Evolutionary conservation across 2,888 invertebrate species (phyloP).

Genomic region (Scelioninae gen. 1): DNA sequence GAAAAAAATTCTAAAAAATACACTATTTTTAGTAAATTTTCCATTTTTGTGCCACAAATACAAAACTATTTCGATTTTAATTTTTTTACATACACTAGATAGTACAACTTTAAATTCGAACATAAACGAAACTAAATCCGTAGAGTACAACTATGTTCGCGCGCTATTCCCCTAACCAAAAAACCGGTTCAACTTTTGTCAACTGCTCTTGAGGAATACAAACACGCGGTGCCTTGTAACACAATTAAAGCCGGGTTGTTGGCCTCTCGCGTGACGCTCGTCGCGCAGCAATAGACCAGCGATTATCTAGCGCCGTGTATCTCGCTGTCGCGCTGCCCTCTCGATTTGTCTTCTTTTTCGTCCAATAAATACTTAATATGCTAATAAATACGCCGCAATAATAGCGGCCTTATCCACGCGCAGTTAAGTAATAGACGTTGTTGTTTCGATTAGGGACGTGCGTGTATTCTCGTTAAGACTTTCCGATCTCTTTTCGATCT

Average conservation of each 20-base stretch:
- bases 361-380: constrained; percentile 57
- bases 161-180: constrained; percentile 42
- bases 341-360: constrained; percentile 47
- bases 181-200: constrained; percentile 64
- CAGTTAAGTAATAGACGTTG: constrained; percentile 47
- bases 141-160: constrained; percentile 2
- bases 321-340: constrained; percentile 33
- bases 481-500: constrained; percentile 4
- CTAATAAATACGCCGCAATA: constrained; percentile 55
- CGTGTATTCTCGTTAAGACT: constrained; percentile 29
- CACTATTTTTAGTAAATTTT: too few relatives aligned
- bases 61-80: too few relatives aligned
- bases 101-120: too few relatives aligned
- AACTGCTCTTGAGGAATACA: constrained; percentile 52
- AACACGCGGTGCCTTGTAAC: constrained; percentile 62
- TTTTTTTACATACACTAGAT: too few relatives aligned
- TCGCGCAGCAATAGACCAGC: constrained; percentile 48
- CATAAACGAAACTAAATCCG: constrained; percentile 12
- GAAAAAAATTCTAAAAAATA: too few relatives aligned
- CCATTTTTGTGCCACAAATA: too few relatives aligned
- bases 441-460: constrained; percentile 28
- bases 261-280: constrained; percentile 67
- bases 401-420: constrained; percentile 40
- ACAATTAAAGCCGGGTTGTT: constrained; percentile 68
- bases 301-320: constrained; percentile 62